Conservation (phyloP, 2,797 vertebrate genomes). For the Chloroceryle inda region DNA sequence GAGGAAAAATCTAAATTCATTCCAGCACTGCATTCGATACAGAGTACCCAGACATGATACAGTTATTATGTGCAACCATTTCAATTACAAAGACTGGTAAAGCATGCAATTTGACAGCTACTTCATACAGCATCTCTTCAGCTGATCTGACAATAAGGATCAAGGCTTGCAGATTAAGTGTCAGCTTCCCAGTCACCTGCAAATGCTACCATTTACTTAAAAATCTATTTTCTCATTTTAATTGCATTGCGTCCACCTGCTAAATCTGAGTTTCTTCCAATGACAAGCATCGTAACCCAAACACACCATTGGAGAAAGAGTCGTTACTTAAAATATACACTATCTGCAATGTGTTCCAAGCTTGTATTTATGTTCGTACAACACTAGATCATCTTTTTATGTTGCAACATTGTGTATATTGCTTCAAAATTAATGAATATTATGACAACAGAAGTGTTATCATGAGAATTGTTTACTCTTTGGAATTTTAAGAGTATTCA, state of each 20-base stretch:
- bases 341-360: not conserved
- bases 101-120: constrained; percentile 55
- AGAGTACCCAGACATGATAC: constrained; percentile 47
- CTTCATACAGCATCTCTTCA: not conserved
- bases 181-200: not conserved
- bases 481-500: constrained; percentile 48
- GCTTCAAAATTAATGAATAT: constrained; percentile 2
- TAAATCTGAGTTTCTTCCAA: not conserved
- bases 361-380: not conserved
- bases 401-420: not conserved
- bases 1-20: constrained; percentile 22
- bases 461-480: constrained; percentile 57
- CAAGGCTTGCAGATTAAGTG: not conserved
- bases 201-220: not conserved
- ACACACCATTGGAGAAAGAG: not conserved
- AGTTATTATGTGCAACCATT: constrained; percentile 41
- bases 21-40: not conserved
- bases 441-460: constrained; percentile 40
- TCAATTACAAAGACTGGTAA: constrained; percentile 61
- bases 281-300: not conserved
- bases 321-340: not conserved
- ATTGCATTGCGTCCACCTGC: not conserved
- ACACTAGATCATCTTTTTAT: not conserved
- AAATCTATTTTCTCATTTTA: constrained; percentile 38
- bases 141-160: constrained; percentile 17